Percentiles rank a stretch among this genome's conserved stretches.
These are phyloP conservation scores for Hartigia nigra DNA, from an alignment of 2,888 invertebrate species.

Conservation along the genomic window DNA sequence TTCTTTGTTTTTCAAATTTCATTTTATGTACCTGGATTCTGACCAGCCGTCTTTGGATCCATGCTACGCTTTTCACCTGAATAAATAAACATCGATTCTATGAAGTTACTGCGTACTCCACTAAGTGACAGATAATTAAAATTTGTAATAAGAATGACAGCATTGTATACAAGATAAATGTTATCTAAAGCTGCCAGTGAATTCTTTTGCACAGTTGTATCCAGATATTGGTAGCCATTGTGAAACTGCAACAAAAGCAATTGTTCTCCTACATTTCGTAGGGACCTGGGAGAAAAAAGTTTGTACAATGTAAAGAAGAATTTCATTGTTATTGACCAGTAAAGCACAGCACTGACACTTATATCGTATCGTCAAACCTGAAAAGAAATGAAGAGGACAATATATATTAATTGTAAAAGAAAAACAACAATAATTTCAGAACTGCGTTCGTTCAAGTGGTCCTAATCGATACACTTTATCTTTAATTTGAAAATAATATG, in stretches of 20 bases:
- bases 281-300: neutral
- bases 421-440: neutral
- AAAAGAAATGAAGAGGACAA: neutral
- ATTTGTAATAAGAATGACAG: neutral
- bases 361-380: neutral
- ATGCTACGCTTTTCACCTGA: slow-evolving; percentile 60
- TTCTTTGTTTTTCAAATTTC: neutral
- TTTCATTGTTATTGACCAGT: neutral
- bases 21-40: slow-evolving; percentile 49
- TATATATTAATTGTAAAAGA: neutral
- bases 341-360: neutral
- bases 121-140: neutral
- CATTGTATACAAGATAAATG: neutral
- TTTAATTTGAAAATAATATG: neutral
- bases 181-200: neutral
- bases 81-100: slow-evolving; percentile 31
- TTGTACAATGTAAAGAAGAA: neutral
- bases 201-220: neutral
- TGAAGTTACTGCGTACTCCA: slow-evolving; percentile 18
- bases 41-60: slow-evolving; percentile 52
- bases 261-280: neutral
- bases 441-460: neutral
- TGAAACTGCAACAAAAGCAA: neutral
- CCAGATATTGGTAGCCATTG: neutral
- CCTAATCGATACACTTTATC: neutral